Evolutionary conservation across 2,888 invertebrate genomes (phyloP), one percentile per base, ranked within the genome.

Genomic region (Caenorhabditis sp.): DNA sequence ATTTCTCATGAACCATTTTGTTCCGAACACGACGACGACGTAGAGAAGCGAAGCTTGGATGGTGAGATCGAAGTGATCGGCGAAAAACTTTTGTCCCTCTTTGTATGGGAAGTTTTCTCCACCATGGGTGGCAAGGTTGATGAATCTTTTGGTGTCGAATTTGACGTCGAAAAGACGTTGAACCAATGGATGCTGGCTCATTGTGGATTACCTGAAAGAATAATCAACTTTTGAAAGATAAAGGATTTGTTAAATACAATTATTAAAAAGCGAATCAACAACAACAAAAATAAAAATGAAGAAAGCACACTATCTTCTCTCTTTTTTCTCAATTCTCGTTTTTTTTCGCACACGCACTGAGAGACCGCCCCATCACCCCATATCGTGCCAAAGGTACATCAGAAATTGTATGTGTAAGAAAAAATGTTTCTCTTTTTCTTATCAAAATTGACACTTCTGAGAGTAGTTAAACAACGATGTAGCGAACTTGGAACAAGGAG

Each of bases 1-100:
- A 56, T 85, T 84, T 56, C 85, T 80, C 90, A 90, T 90, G 68
- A 87, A 86, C 59, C 84, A 82, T 66, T 88, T 87, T 27, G 87
- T 88, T 50, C 87, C 86, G 80, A 89, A 89, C 5, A 90, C 78
- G 14, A 78, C 66, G 27, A 83, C 65, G 43, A 80, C 62, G 71
- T 83, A 83, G 43, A 78, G 63, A 54, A 81, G 64, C 23, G 76
- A 73, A 14, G 76, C 81, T 78, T 85, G 85, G 25, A 85, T 67
- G 23, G 85, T 85, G 63, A 85, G 59, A 56, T 77, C 78, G 59
- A 86, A 86, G 59, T 86, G 85, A 58, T 84, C 81, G 27, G 72
- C 60, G 49, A 85, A 72, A 70, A 77, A 80, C 53, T 67, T 70
- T 25, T 75, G 60, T 10, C 80, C 80, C 59, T 77, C 76, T 17